Evolutionary conservation across 1,140 invertebrate genomes (phyloP).

Genomic region (Periplaneta americana): DNA sequence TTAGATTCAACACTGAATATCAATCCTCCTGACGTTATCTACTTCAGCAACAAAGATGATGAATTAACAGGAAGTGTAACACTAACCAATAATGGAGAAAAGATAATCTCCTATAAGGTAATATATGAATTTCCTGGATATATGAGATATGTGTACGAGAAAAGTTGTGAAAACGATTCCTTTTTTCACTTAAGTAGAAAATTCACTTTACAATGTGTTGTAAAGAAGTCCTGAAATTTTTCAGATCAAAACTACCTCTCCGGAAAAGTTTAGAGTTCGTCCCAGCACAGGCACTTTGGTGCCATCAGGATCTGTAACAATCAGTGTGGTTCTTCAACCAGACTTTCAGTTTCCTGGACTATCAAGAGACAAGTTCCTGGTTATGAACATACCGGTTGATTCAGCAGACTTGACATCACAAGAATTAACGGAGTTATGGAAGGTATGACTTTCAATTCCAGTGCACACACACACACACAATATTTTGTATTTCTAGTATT

Average conservation of each 20-base stretch:
- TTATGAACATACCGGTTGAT: constrained; percentile 57
- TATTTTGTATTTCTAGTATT: neutral
- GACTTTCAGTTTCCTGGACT: constrained; percentile 47
- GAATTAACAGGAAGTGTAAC: constrained; percentile 57
- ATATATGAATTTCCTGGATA: neutral
- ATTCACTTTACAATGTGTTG: constrained; percentile 1
- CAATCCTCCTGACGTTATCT: constrained; percentile 51
- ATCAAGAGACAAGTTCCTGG: constrained; percentile 60
- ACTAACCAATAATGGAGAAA: constrained; percentile 59
- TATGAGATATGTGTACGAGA: neutral
- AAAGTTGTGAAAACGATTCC: too few species aligned
- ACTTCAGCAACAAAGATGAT: constrained; percentile 55
- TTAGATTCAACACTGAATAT: constrained; percentile 36
- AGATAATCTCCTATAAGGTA: constrained; percentile 70
- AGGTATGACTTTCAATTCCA: constrained; percentile 37
- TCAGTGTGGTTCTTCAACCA: constrained; percentile 48
- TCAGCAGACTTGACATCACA: constrained; percentile 36
- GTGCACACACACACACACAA: neutral
- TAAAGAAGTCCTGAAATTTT: constrained; percentile 24
- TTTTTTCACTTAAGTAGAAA: neutral
- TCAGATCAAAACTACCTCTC: constrained; percentile 72
- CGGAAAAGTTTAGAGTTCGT: constrained; percentile 85
- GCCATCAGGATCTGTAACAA: constrained; percentile 44
- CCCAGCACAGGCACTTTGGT: constrained; percentile 72
- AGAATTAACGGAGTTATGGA: constrained; percentile 56